Conservation (phyloP, 1,140 invertebrate species). For the Drosophila persimilis region DNA sequence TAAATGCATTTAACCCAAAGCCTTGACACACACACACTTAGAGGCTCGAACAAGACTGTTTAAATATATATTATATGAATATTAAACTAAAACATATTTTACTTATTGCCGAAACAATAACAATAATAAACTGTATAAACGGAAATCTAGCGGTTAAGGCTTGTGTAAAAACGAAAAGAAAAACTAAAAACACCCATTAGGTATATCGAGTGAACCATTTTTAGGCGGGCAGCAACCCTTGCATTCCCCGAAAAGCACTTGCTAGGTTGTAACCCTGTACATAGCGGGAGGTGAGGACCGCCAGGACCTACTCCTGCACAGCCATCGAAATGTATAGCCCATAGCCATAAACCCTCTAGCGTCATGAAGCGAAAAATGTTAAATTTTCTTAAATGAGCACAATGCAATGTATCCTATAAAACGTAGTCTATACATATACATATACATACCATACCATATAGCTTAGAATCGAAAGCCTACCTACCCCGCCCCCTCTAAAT, state of each 20-base stretch:
- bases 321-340: conserved; percentile 9
- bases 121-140: conserved; percentile 63
- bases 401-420: conserved; percentile 82
- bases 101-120: conserved; percentile 69
- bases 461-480: conserved; percentile 18
- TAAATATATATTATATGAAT: conserved; percentile 37
- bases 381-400: conserved; percentile 78
- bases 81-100: conserved; percentile 52
- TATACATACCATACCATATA: conserved; percentile 45
- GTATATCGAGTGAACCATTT: conserved; percentile 74
- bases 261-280: conserved; percentile 74
- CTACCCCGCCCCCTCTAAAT: conserved; percentile 18
- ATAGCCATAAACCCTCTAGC: background rate
- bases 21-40: conserved; percentile 43
- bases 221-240: conserved; percentile 54
- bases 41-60: conserved; percentile 74
- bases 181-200: conserved; percentile 71
- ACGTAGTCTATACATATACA: conserved; percentile 70
- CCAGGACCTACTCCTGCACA: background rate
- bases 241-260: conserved; percentile 43
- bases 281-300: conserved; percentile 46
- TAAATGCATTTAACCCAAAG: conserved; percentile 58
- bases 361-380: conserved; percentile 57
- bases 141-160: conserved; percentile 45
- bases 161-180: conserved; percentile 50